Evolutionary conservation across 1,140 invertebrate genomes (phyloP), one percentile per base, ranked within the genome.

Genomic region (Akabosia matsudoensis): DNA sequence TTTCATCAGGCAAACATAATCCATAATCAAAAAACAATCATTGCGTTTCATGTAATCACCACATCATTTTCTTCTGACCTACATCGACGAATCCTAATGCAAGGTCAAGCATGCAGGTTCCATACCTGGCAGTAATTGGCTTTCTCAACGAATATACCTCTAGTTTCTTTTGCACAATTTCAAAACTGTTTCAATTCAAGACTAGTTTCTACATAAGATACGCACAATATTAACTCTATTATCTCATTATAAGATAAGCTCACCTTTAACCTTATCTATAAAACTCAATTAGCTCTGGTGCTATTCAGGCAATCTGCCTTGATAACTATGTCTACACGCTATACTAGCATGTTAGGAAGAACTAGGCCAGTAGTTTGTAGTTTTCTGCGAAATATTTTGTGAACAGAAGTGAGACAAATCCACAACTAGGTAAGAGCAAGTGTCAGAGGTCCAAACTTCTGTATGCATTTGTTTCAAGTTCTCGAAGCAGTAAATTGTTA

Each of bases 61-160:
- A 10, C 54, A 67, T 31, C 61, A 67, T 31, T n/a, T n/a, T n/a
- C n/a, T n/a, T 30, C 61, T 31, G 61, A 67, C 61, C 61, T 67
- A 67, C 61, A 67, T 67, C 61, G 3, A 61, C n/a, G 54, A 16
- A 10, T n/a, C 26, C 61, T n/a, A n/a, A 28, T 30, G 61, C 61
- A 28, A 67, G 61, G 61, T 67, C 61, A 67, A 67, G 61, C 31
- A 14, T 67, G n/a, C 61, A 13, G 37, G 37, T 45, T 45, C 37
- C 37, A 45, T 45, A 45, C 37, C 18, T 45, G 18, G 18, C 37
- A 45, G 37, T 10, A 45, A 45, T 10, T 45, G 7, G 7, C 18
- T 45, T 45, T 18, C 7, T 45, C 7, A 7, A 45, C 37, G 18
- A 10, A 7, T 7, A 45, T 18, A 10, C 7, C 37, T 45, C 7